Base-by-base conservation (phyloP, 2,888 invertebrate genomes). In the Heliconius ismenius region DNA sequence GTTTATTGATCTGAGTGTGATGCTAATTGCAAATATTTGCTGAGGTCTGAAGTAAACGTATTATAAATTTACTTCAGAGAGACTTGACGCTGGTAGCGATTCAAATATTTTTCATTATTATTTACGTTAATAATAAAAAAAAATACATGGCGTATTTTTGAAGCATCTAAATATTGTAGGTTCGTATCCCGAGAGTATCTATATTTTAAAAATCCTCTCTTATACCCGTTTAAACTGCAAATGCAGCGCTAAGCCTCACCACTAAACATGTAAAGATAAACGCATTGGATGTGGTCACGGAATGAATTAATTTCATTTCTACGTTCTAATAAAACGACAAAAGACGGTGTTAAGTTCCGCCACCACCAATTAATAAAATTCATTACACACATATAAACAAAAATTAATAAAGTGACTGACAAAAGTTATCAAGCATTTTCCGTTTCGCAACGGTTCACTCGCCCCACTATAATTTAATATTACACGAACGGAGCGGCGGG, bases 401-500 rank as follows among this genome's bases (percentile, higher is more conserved):
- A 43, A 78, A 82, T 85, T 84, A 85, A 83, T 82, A 82, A 80
- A 82, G 82, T 78, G 81, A 83, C 82, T 83, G 83, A 85, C 84
- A 86, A 86, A 88, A 87, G 83, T 85, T 86, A 76, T 85, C 86
- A 82, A 87, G 88, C 89, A 91, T 92, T 92, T 92, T 92, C 92
- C 89, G 90, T 92, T 92, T 91, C 87, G 87, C 91, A 92, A 92
- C 90, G 89, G 88, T 89, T 90, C 91, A 88, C 86, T 89, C 86
- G 90, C 89, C 86, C 89, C 88, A 90, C 91, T 92, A 91, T 92
- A 92, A 92, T 92, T 92, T 92, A 93, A 93, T 93, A 92, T 92
- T 92, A 92, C 92, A 92, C 89, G 89, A 91, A 84, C 88, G 83
- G 82, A 80, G 81, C 83, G 81, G 84, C 82, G 85, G 83, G 87